Evolutionary conservation across 2,797 vertebrate species (phyloP).

Genomic region (Siniperca scherzeri): DNA sequence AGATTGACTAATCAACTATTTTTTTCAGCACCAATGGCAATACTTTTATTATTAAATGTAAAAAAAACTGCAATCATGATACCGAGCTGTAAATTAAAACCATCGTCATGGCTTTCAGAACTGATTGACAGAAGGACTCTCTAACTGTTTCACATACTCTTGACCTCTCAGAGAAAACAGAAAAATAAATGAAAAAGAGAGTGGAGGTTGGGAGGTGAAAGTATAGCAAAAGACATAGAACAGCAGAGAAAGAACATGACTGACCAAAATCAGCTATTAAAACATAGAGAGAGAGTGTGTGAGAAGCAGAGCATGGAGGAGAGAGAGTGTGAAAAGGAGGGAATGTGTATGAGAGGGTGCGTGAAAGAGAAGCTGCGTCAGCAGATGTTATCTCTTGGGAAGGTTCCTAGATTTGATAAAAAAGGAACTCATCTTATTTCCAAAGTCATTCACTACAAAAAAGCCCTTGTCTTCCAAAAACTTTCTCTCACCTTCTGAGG

Average conservation of each 20-base stretch:
- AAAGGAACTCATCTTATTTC: constrained; percentile 37
- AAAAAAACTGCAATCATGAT: neutral
- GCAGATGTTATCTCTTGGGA: constrained; percentile 47
- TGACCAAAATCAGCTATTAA: constrained; percentile 1
- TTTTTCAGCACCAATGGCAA: neutral
- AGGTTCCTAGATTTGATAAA: constrained; percentile 34
- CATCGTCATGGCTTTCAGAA: neutral
- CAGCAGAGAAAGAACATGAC: neutral
- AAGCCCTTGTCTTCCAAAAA: constrained; percentile 7
- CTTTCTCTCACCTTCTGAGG: constrained; percentile 37
- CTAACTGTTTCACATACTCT: neutral
- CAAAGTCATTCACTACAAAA: constrained; percentile 34
- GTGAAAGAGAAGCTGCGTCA: constrained; percentile 33
- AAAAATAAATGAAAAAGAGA: neutral
- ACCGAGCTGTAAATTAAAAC: neutral
- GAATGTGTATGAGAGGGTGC: neutral
- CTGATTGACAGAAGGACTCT: neutral
- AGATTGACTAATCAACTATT: neutral
- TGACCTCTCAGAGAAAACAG: constrained; percentile 1
- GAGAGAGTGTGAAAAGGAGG: neutral
- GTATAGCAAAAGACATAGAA: neutral
- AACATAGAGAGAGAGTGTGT: neutral
- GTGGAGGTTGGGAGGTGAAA: neutral
- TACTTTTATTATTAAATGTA: neutral
- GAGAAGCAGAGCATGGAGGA: constrained; percentile 1